Base-by-base conservation (phyloP, 2,888 invertebrate genomes). In the Drosophila diplacantha region DNA sequence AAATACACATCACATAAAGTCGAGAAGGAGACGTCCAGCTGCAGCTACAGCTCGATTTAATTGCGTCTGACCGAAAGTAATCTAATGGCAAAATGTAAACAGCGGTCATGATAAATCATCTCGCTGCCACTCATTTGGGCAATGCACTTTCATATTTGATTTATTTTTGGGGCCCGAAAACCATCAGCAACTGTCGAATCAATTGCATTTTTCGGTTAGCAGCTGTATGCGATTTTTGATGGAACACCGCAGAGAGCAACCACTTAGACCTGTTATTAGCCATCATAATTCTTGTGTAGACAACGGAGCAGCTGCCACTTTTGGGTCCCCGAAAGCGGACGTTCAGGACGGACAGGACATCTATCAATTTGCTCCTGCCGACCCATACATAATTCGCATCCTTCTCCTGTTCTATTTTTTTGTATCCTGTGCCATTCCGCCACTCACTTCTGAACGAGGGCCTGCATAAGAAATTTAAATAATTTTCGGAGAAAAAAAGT, bases 191-290 rank as follows among this genome's bases (percentile, higher is more conserved):
- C 37, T 41, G 47, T 46, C 20, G 31, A 67, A 71, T 76, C 58
- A 71, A 76, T 61, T 71, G 71, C 67, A 67, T 56, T 69, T 71
- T 62, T 68, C 56, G 51, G 74, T 57, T 58, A 62, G 57, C 62
- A 74, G 71, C 62, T 74, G 57, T 37, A 62, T 44, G 52, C 52
- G 61, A 62, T 52, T 62, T 62, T 62, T 62, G 61, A 62, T 61
- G 61, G 63, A 61, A 51, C 51, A 37, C 61, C 63, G 51, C 31
- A 5, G 24, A 5, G 24, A 62, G 63, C 51, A 62, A 63, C 61
- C 61, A 62, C 61, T 62, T 63, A 62, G 61, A 52, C 61, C 63
- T 62, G 61, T 63, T 63, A 62, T 62, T 62, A 62, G 61, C 53
- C 64, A 52, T 63, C 63, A 62, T 62, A 62, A 62, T 62, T 62